Evolutionary conservation across 2,888 invertebrate species (phyloP).

Genomic region (Chrysolina americana): DNA sequence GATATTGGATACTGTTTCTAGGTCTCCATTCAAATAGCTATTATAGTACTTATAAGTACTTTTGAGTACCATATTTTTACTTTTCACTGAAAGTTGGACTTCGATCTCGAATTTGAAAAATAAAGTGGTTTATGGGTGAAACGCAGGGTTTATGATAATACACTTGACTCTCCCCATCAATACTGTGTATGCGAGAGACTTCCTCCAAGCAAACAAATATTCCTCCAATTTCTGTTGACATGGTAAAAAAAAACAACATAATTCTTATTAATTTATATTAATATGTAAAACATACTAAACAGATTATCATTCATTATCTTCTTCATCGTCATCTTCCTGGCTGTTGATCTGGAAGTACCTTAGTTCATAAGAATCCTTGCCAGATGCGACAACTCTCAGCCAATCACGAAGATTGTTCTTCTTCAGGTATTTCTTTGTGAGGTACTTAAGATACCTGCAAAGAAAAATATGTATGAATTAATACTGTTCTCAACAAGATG

Average conservation of each 20-base stretch:
- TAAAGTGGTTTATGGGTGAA: too few relatives aligned
- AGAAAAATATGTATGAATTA: slow-evolving; percentile 19
- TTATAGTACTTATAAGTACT: too few relatives aligned
- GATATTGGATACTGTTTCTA: too few relatives aligned
- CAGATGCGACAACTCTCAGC: slow-evolving; percentile 98
- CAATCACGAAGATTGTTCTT: slow-evolving; percentile 99
- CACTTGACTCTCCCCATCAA: too few relatives aligned
- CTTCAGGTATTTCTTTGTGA: slow-evolving; percentile 99
- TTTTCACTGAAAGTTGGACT: too few relatives aligned
- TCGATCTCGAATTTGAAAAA: too few relatives aligned
- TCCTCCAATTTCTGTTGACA: too few relatives aligned
- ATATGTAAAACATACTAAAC: slow-evolving; percentile 28
- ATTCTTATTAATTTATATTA: slow-evolving; percentile 21
- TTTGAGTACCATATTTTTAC: too few relatives aligned
- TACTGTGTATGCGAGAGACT: too few relatives aligned
- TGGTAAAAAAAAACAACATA: slow-evolving; percentile 2
- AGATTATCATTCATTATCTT: slow-evolving; percentile 83
- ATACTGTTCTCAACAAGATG: background rate
- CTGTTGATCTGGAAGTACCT: slow-evolving; percentile 98
- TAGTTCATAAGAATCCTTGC: slow-evolving; percentile 97
- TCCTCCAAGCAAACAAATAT: too few relatives aligned
- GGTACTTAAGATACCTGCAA: slow-evolving; percentile 94
- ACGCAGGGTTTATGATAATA: too few relatives aligned
- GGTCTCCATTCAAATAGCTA: too few relatives aligned
- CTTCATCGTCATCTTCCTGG: slow-evolving; percentile 84